These are phyloP conservation scores for Battus philenor DNA, from an alignment of 1,140 invertebrate species.

Conservation along the genomic window DNA sequence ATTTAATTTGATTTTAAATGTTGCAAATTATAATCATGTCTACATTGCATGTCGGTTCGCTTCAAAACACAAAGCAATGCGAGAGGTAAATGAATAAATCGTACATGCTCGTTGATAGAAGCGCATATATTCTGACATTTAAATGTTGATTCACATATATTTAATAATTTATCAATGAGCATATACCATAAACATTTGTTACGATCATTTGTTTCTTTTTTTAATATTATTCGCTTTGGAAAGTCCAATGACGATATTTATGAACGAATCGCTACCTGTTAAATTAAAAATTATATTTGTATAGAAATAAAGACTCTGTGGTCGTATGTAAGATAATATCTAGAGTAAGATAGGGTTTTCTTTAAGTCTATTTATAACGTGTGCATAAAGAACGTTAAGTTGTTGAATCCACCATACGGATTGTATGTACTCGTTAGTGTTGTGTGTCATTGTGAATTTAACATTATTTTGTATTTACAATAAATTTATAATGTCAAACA, in stretches of 20 bases:
- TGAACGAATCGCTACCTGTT: constrained; percentile 7
- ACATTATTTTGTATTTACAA: constrained; percentile 21
- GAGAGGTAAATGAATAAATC: constrained; percentile 14
- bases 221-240: constrained; percentile 15
- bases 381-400: constrained; percentile 42
- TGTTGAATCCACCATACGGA: constrained; percentile 24
- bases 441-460: constrained; percentile 29
- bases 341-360: constrained; percentile 32
- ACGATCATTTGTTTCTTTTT: no score
- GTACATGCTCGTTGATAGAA: constrained; percentile 36
- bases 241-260: constrained; percentile 20
- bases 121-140: constrained; percentile 21
- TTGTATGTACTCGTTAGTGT: constrained; percentile 35
- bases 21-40: no score
- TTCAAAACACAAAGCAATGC: no score
- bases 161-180: constrained; percentile 31
- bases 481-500: constrained; percentile 25
- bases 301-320: constrained; percentile 19
- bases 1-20: no score
- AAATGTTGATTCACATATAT: constrained; percentile 11
- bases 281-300: constrained; percentile 9
- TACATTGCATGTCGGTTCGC: no score
- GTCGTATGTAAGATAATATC: constrained; percentile 27
- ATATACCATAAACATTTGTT: constrained; percentile 17
- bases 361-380: constrained; percentile 61